Conservation (phyloP, 2,797 vertebrate genomes). For the Pelobates cultripes region DNA sequence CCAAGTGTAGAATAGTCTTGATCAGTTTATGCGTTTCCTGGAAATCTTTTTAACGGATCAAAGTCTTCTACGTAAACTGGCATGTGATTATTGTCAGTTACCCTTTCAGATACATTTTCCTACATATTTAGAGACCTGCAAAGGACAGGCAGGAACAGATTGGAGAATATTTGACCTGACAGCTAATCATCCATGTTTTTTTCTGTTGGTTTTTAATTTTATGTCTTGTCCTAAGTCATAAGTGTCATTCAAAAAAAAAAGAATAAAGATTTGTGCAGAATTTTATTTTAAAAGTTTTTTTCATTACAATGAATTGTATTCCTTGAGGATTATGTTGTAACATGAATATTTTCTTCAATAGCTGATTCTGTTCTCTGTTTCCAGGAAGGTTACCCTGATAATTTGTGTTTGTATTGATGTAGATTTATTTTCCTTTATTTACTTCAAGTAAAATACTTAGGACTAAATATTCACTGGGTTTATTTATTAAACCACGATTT, state of each 20-base stretch:
- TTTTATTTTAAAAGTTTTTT: slow-evolving; percentile 9
- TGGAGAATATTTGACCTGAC: slow-evolving; percentile 36
- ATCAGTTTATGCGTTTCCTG: not conserved
- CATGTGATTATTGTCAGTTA: slow-evolving; percentile 23
- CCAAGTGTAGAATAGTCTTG: too few relatives aligned
- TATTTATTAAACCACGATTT: too few relatives aligned
- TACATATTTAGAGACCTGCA: slow-evolving; percentile 11
- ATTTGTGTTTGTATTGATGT: too few relatives aligned
- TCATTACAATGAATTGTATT: slow-evolving; percentile 22
- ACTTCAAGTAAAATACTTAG: too few relatives aligned
- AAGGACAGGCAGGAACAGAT: slow-evolving; percentile 13
- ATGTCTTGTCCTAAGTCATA: slow-evolving; percentile 35
- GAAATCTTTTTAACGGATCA: not conserved
- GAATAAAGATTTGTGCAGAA: slow-evolving; percentile 4
- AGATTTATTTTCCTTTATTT: too few relatives aligned
- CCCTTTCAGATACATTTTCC: not conserved
- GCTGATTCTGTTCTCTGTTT: too few relatives aligned
- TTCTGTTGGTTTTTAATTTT: not conserved
- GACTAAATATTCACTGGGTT: too few relatives aligned
- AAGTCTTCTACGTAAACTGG: slow-evolving; percentile 16
- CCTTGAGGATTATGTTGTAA: slow-evolving; percentile 24
- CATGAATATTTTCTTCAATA: too few relatives aligned
- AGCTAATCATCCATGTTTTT: slow-evolving; percentile 28
- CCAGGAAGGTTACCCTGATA: too few relatives aligned
- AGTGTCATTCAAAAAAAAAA: not conserved